Conservation (phyloP, 2,888 invertebrate genomes). For the Argyra leucocephala region DNA sequence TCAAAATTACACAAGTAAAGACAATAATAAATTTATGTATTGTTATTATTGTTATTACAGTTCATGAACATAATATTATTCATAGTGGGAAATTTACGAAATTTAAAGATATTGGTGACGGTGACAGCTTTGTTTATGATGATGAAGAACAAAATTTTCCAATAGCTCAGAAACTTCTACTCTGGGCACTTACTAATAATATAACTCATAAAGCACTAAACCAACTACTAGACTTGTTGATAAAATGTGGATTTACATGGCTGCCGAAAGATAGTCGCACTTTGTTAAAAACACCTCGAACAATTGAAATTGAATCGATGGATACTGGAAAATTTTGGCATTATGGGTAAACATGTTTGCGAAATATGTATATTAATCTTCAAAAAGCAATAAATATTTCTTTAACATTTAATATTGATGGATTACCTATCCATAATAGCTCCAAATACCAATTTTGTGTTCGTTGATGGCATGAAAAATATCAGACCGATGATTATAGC, state of each 20-base stretch:
- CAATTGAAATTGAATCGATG: constrained; percentile 6
- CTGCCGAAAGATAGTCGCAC: constrained; percentile 13
- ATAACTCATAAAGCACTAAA: no score
- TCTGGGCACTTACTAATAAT: no score
- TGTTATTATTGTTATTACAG: no score
- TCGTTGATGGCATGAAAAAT: not conserved
- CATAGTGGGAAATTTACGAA: no score
- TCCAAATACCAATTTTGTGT: not conserved
- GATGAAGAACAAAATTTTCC: no score
- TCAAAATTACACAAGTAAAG: no score
- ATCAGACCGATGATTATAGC: not conserved
- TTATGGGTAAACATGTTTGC: not conserved
- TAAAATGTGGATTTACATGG: not conserved
- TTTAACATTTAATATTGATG: constrained; percentile 11
- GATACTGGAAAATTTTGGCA: constrained; percentile 14
- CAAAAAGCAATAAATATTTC: not conserved
- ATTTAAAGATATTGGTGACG: no score
- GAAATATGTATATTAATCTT: not conserved
- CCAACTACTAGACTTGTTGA: no score
- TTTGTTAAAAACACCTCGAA: constrained; percentile 12
- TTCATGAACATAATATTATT: no score
- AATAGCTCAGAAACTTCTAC: no score
- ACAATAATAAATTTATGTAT: no score
- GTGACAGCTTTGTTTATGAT: no score
- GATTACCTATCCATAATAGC: not conserved